Evolutionary conservation across 2,113 vertebrate genomes (phyloP).

Genomic region (Motacilla alba): DNA sequence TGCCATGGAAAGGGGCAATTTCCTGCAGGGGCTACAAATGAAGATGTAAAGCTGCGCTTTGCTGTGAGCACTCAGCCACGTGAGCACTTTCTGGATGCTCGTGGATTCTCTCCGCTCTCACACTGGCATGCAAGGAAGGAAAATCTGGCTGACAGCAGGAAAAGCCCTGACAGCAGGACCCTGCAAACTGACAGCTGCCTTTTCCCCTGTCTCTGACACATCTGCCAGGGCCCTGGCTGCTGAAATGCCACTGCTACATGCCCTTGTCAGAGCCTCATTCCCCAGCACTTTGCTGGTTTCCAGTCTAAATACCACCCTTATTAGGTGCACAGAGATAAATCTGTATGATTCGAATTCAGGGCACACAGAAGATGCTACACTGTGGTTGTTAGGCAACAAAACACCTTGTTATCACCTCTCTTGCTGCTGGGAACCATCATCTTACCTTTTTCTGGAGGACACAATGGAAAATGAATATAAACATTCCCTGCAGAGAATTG

Average conservation of each 20-base stretch:
- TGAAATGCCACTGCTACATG: background rate
- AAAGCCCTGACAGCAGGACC: background rate
- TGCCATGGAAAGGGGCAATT: background rate
- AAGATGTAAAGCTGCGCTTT: background rate
- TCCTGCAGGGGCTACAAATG: background rate
- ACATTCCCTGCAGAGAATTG: conserved; percentile 99
- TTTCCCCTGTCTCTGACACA: background rate
- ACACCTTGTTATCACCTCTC: background rate
- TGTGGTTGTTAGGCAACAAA: conserved; percentile 15
- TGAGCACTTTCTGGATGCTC: rapidly evolving
- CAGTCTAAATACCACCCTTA: background rate
- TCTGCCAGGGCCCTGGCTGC: background rate
- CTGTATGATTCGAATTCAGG: background rate
- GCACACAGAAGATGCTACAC: background rate
- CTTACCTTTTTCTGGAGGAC: conserved; percentile 98
- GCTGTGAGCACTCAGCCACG: background rate
- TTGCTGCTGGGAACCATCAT: background rate
- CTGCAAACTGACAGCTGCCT: background rate
- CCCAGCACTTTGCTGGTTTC: background rate
- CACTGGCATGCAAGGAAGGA: background rate
- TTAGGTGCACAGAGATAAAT: background rate
- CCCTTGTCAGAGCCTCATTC: background rate
- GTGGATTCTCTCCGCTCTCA: rapidly evolving
- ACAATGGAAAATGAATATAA: conserved; percentile 99
- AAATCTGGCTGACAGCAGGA: background rate